These are phyloP conservation scores for Vollenhovia emeryi DNA, from an alignment of 1,140 invertebrate genomes.

Conservation along the genomic window DNA sequence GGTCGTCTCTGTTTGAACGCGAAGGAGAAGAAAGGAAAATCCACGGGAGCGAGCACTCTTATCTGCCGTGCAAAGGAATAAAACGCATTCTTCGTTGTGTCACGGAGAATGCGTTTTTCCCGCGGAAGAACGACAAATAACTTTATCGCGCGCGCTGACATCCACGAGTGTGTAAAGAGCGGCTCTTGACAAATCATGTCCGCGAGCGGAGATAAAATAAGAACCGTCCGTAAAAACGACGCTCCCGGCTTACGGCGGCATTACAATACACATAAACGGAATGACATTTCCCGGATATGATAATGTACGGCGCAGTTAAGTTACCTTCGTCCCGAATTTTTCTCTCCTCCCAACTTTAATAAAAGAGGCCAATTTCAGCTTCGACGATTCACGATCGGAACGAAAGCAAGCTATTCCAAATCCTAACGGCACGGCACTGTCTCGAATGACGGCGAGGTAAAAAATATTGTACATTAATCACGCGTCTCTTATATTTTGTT, in stretches of 20 bases:
- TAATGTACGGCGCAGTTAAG: background rate
- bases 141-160: constrained; percentile 49
- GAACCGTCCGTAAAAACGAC: constrained; percentile 12
- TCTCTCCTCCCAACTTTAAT: background rate
- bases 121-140: constrained; percentile 39
- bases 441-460: background rate
- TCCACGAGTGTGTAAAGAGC: constrained; percentile 29
- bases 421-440: background rate
- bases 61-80: constrained; percentile 53
- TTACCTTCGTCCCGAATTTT: background rate
- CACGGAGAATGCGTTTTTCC: constrained; percentile 25
- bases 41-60: constrained; percentile 41
- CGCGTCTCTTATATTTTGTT: too few relatives aligned
- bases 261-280: background rate
- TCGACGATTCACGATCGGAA: background rate
- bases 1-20: constrained; percentile 53
- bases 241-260: background rate
- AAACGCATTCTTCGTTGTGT: constrained; percentile 49
- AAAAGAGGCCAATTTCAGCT: too few relatives aligned
- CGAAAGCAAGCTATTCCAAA: background rate
- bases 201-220: constrained; percentile 30
- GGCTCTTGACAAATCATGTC: constrained; percentile 47
- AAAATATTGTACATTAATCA: too few relatives aligned
- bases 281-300: background rate
- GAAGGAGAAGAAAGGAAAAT: constrained; percentile 39